Conservation (phyloP, 2,888 invertebrate species). For the Diabrotica balteata region DNA sequence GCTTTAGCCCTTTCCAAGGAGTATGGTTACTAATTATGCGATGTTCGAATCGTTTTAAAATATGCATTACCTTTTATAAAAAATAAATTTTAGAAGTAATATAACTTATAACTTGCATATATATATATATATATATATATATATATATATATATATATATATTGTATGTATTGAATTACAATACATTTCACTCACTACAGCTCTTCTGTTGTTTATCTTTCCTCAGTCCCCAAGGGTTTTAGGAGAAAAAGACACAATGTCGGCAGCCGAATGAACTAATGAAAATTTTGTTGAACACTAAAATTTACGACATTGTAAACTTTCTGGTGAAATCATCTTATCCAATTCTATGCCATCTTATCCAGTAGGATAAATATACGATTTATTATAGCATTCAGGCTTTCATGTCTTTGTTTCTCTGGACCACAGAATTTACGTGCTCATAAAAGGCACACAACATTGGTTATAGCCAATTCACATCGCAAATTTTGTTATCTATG, state of each 20-base stretch:
- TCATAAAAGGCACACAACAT: slow-evolving; percentile 15
- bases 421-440: slow-evolving; percentile 10
- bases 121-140: too few relatives aligned
- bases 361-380: slow-evolving; percentile 10
- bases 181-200: neutral
- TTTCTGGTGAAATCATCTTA: slow-evolving; percentile 16
- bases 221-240: neutral
- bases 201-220: too few relatives aligned
- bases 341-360: slow-evolving; percentile 9
- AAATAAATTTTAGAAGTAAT: too few relatives aligned
- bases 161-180: too few relatives aligned
- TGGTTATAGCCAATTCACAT: slow-evolving; percentile 7
- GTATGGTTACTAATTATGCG: too few relatives aligned
- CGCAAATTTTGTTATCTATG: slow-evolving; percentile 9
- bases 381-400: slow-evolving; percentile 12
- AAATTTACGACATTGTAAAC: slow-evolving; percentile 19
- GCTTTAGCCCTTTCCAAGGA: too few relatives aligned
- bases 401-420: slow-evolving; percentile 21
- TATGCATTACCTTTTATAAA: too few relatives aligned
- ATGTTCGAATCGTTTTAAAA: too few relatives aligned
- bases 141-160: too few relatives aligned
- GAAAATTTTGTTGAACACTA: slow-evolving; percentile 16
- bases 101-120: too few relatives aligned
- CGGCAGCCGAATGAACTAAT: slow-evolving; percentile 1
- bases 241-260: slow-evolving; percentile 8